Evolutionary conservation across 2,888 invertebrate species (phyloP).

Genomic region (Stenichneumon culpator): DNA sequence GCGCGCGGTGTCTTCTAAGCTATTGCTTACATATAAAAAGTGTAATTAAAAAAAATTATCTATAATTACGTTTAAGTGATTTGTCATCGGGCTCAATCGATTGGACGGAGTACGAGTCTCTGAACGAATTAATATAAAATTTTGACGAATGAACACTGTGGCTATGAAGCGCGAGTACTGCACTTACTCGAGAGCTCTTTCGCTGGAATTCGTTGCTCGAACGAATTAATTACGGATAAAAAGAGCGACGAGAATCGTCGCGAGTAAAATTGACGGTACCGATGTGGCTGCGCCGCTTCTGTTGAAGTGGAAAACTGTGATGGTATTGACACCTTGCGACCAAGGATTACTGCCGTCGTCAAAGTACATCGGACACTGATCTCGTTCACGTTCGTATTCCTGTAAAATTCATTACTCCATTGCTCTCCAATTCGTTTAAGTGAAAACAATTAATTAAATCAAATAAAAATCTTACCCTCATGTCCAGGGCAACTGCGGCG

Average conservation of each 20-base stretch:
- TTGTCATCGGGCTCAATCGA: conserved; percentile 9
- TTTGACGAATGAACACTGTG: conserved; percentile 43
- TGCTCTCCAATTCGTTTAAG: neutral
- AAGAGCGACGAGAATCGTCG: conserved; percentile 33
- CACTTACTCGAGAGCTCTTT: neutral
- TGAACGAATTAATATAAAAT: conserved; percentile 22
- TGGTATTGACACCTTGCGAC: conserved; percentile 90
- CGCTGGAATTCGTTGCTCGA: neutral
- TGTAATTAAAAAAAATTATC: neutral
- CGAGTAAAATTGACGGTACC: conserved; percentile 35
- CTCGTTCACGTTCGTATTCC: conserved; percentile 88
- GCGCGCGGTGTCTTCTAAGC: neutral
- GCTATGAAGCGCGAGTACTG: neutral
- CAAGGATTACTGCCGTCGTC: conserved; percentile 97
- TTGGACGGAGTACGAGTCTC: conserved; percentile 42
- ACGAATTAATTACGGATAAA: conserved; percentile 40
- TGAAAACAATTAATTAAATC: neutral
- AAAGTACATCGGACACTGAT: conserved; percentile 99
- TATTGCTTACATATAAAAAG: conserved; percentile 1
- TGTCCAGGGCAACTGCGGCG: conserved; percentile 95
- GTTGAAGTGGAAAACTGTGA: conserved; percentile 90
- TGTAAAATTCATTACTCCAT: conserved; percentile 68
- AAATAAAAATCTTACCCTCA: conserved; percentile 87
- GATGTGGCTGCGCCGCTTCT: conserved; percentile 80
- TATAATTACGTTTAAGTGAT: neutral